These are phyloP conservation scores for Caiman crocodilus DNA, from an alignment of 2,797 vertebrate genomes.

Conservation along the genomic window DNA sequence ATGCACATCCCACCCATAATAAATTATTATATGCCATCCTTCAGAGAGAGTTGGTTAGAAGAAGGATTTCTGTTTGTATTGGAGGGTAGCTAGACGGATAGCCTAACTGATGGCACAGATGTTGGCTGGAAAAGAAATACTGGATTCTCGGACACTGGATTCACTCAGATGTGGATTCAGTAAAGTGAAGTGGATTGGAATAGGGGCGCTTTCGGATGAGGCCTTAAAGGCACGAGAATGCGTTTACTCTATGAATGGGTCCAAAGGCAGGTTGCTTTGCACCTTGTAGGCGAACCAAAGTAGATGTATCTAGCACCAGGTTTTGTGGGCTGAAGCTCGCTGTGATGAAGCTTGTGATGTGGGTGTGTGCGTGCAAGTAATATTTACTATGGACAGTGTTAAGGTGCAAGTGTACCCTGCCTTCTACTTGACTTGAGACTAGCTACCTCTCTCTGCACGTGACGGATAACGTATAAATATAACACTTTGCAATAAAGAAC, in stretches of 20 bases:
- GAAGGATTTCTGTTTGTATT: background rate
- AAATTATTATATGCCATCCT: conserved; percentile 51
- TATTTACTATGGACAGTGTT: no score
- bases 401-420: no score
- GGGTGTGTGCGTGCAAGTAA: no score
- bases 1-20: conserved; percentile 64
- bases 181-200: conserved; percentile 25
- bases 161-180: conserved; percentile 5
- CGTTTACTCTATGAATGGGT: no score
- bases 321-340: no score
- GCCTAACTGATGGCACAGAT: conserved; percentile 18
- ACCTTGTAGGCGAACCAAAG: no score
- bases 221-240: no score
- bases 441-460: no score
- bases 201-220: background rate
- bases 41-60: background rate
- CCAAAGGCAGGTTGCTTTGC: background rate
- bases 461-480: background rate
- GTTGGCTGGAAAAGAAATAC: conserved; percentile 9
- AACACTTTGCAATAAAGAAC: background rate
- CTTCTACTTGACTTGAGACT: background rate
- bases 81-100: background rate
- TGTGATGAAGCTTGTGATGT: no score
- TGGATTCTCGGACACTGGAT: background rate
- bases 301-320: no score